Percentiles rank a stretch among this genome's conserved stretches.
Evolutionary conservation across 2,888 invertebrate genomes (phyloP).

Genomic region (Orgyia antiqua): DNA sequence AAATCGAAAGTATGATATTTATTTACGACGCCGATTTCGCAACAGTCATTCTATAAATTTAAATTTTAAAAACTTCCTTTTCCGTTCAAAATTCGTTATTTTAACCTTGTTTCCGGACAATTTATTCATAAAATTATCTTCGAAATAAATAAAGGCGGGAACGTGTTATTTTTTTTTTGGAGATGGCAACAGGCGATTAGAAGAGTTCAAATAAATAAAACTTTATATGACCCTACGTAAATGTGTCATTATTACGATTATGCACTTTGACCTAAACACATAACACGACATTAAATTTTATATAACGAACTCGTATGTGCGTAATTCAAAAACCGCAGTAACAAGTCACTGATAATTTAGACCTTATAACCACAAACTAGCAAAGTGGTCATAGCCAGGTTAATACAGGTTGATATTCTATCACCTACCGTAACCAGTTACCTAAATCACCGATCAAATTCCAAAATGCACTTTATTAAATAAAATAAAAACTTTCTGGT

Average conservation of each 20-base stretch:
- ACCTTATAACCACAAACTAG: no score
- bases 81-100: conserved; percentile 12
- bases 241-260: no score
- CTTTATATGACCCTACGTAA: no score
- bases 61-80: conserved; percentile 10
- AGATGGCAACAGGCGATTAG: no score
- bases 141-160: conserved; percentile 8
- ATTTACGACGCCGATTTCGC: conserved; percentile 8
- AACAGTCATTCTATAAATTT: conserved; percentile 9
- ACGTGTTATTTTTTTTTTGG: no score
- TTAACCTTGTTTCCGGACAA: conserved; percentile 5
- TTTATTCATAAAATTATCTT: conserved; percentile 8
- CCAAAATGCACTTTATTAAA: conserved; percentile 1
- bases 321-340: no score
- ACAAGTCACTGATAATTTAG: no score
- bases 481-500: conserved; percentile 4
- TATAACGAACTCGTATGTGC: no score
- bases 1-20: conserved; percentile 10
- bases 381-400: conserved; percentile 1
- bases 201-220: no score
- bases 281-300: no score
- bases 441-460: conserved; percentile 9
- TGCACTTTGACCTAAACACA: no score
- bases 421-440: conserved; percentile 19
- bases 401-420: conserved; percentile 15